Evolutionary conservation across 2,888 invertebrate species (phyloP), one percentile per base, ranked within the genome.

Genomic region (Hartigia nigra): DNA sequence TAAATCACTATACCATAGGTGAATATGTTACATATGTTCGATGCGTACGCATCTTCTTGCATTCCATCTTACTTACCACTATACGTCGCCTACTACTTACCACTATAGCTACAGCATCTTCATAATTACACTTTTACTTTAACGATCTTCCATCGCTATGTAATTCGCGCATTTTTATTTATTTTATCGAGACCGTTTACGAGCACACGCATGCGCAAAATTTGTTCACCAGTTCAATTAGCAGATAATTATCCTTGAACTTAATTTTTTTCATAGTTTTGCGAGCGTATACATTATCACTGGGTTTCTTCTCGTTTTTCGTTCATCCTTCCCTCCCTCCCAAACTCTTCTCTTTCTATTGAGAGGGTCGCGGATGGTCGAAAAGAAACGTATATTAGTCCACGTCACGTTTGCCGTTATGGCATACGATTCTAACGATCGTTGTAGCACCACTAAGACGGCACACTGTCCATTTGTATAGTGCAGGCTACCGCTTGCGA

Each of bases 11-110:
- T 78, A 76, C 81, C 81, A 74, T 82, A 81, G 77, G 81, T 84
- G 84, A 85, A 85, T 86, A 88, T 88, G 80, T 85, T 89, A 88
- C 88, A 88, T 80, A 84, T 84, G 81, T 76, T 81, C 82, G 77
- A 77, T 83, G 69, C 81, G 81, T 80, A 79, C 79, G 76, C 70
- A 69, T 81, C 77, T 78, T 77, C 80, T 76, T 23, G 55, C 55
- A 23, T 69, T 72, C 36, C 78, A 79, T 79, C 82, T 81, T 81
- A 77, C 79, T 80, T 69, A 72, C 55, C 55, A 55, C 55, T 37
- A 69, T 31, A 37, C 31, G 34, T 74, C 37, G 34, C 31, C 72
- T 72, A 31, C 9, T 72, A 72, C 72, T 72, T 72, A 72, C 72
- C 72, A 32, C 34, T 34, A 34, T 72, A 72, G 32, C 31, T 31